A percentile compares a stretch with the other conserved stretches of the same genome.
phyloP scores from a whole-genome alignment of 2,888 invertebrate species.

The Brachylomia viminalis region DNA sequence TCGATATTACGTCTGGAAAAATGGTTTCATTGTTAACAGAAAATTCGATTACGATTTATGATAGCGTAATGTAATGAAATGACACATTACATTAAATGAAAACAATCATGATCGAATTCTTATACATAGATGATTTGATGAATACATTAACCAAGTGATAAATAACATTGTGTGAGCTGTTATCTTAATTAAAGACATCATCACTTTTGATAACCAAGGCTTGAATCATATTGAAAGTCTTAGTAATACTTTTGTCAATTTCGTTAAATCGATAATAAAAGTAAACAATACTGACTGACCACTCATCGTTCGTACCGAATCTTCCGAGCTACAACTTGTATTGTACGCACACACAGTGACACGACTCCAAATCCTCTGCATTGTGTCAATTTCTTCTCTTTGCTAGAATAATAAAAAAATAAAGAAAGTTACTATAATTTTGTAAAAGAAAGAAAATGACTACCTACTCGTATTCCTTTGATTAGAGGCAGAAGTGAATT shows the following conservation, averaged over 20 bases:
- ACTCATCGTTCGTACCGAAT: constrained; percentile 83
- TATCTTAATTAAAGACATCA: background rate
- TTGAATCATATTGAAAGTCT: background rate
- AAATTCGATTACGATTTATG: constrained; percentile 36
- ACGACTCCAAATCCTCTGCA: constrained; percentile 87
- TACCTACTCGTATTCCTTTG: background rate
- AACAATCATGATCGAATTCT: background rate
- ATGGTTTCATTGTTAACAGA: constrained; percentile 47
- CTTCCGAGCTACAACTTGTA: constrained; percentile 77
- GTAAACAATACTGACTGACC: constrained; percentile 77
- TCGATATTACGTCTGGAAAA: constrained; percentile 82
- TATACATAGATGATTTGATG: background rate
- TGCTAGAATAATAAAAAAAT: constrained; percentile 74
- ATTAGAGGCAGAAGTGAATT: background rate
- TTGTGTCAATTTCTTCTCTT: constrained; percentile 87
- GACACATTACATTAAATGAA: constrained; percentile 3
- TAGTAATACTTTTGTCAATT: background rate
- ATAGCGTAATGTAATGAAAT: constrained; percentile 5
- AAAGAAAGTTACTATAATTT: constrained; percentile 39
- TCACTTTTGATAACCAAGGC: background rate
- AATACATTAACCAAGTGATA: background rate
- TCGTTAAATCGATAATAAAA: constrained; percentile 10
- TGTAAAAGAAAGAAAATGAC: background rate
- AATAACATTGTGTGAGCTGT: background rate
- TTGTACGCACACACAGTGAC: constrained; percentile 86